Evolutionary conservation across 2,797 vertebrate species (phyloP).

Genomic region (Xenopus petersii): DNA sequence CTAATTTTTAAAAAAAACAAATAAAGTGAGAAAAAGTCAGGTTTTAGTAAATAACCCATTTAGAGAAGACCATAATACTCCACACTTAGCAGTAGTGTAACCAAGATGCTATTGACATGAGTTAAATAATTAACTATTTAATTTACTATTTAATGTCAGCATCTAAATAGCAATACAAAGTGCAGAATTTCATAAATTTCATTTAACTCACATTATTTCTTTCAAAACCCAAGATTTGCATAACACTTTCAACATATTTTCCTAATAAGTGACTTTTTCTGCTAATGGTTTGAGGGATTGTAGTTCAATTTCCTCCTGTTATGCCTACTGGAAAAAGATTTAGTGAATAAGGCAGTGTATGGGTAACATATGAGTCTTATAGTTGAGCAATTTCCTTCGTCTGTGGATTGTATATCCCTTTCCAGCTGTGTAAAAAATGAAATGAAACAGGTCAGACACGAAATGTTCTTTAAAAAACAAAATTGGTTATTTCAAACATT

Average conservation of each 20-base stretch:
- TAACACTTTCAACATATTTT: too few species aligned
- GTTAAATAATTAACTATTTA: too few species aligned
- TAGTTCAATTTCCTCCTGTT: conserved; percentile 47
- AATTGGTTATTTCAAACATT: conserved; percentile 38
- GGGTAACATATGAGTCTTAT: conserved; percentile 46
- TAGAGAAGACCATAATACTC: too few species aligned
- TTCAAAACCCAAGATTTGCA: too few species aligned
- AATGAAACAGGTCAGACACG: conserved; percentile 38
- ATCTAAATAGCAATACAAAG: neutral
- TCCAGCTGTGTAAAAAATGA: conserved; percentile 39
- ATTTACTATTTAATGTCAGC: too few species aligned
- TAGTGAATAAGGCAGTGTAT: conserved; percentile 43
- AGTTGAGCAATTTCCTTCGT: conserved; percentile 44
- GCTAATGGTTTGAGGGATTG: conserved; percentile 47
- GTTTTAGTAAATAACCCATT: too few species aligned
- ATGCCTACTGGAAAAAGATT: conserved; percentile 49
- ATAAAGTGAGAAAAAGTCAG: too few species aligned
- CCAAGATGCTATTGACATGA: too few species aligned
- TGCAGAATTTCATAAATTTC: neutral
- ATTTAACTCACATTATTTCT: neutral
- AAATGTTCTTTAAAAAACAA: conserved; percentile 39
- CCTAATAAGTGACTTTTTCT: neutral
- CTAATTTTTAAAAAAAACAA: too few species aligned
- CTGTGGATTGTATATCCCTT: conserved; percentile 39
- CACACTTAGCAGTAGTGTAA: too few species aligned